A percentile compares a stretch with the other conserved stretches of the same genome.
These are phyloP conservation scores for Tetrapedia diversipes DNA, from an alignment of 2,888 invertebrate genomes.

Conservation along the genomic window DNA sequence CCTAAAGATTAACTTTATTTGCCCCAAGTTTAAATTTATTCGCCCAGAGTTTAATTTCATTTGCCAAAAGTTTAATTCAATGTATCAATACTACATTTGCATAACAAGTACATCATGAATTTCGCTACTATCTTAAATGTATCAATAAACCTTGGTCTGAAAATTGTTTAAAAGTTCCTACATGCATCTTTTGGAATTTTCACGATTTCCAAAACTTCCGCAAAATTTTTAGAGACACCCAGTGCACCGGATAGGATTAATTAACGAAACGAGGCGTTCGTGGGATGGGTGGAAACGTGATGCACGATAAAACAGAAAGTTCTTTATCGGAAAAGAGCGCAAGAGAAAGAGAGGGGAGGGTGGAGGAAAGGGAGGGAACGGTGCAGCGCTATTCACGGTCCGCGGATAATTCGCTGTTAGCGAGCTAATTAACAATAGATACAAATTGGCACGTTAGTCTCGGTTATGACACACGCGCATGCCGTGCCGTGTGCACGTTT, in stretches of 20 bases:
- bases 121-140: no score
- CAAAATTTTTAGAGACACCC: background rate
- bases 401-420: constrained; percentile 58
- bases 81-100: no score
- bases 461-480: constrained; percentile 41
- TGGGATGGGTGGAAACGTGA: background rate
- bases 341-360: background rate
- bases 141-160: no score
- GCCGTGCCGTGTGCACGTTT: constrained; percentile 46
- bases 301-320: constrained; percentile 5
- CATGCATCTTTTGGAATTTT: no score
- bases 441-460: constrained; percentile 58
- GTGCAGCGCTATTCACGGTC: constrained; percentile 26
- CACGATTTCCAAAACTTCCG: background rate
- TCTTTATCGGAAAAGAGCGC: background rate
- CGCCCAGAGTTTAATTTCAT: no score
- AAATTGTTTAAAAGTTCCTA: no score
- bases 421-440: constrained; percentile 59
- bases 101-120: no score
- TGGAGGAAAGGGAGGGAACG: background rate
- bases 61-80: no score
- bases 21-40: no score
- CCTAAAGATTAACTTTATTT: no score
- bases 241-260: background rate
- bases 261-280: background rate